Evolutionary conservation across 2,113 vertebrate genomes (phyloP).

Genomic region (Phalacrocorax brasilianus): DNA sequence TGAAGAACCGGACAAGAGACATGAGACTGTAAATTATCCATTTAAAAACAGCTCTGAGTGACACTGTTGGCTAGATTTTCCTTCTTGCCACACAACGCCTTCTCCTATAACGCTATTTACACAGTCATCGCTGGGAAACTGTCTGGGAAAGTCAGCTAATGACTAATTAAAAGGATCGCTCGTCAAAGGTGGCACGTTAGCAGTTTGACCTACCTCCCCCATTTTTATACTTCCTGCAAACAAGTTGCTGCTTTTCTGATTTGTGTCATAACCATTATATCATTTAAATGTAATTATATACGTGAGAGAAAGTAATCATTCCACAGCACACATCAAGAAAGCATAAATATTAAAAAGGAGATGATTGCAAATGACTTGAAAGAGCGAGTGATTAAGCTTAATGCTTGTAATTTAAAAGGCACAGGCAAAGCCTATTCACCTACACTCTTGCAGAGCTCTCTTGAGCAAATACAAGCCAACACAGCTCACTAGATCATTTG

Average conservation of each 20-base stretch:
- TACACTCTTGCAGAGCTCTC: background rate
- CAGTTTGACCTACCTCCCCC: background rate
- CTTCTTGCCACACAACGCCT: background rate
- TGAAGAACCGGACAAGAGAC: background rate
- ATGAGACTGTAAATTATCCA: background rate
- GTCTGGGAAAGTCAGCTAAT: background rate
- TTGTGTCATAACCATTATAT: background rate
- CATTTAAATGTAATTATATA: constrained; percentile 6
- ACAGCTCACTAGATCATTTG: background rate
- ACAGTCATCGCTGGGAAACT: background rate
- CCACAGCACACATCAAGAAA: background rate
- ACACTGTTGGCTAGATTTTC: background rate
- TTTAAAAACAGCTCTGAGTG: background rate
- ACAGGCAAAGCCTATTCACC: background rate
- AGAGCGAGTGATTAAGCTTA: constrained; percentile 35
- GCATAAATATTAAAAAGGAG: constrained; percentile 46
- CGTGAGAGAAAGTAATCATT: background rate
- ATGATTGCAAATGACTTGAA: constrained; percentile 31
- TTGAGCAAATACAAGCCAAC: background rate
- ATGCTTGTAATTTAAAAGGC: constrained; percentile 10
- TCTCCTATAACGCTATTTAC: background rate
- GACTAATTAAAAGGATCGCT: constrained; percentile 16
- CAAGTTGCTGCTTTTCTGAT: background rate
- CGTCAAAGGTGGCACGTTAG: background rate
- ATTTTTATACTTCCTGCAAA: background rate